Evolutionary conservation across 2,797 vertebrate species (phyloP), one percentile per base, ranked within the genome.

Genomic region (Labroides dimidiatus): DNA sequence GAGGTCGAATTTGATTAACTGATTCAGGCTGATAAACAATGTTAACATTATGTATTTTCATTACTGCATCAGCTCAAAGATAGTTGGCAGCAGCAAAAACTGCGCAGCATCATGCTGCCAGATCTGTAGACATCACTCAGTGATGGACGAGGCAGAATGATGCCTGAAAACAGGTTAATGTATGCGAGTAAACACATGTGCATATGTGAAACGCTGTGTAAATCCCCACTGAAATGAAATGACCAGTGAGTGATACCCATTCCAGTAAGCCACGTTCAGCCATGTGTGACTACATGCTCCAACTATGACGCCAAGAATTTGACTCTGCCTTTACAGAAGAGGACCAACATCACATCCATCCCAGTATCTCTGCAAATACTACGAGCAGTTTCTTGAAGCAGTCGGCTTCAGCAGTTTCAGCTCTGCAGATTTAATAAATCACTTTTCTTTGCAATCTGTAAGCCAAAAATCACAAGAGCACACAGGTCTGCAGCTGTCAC

Each of bases 211-310:
- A 50, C 58, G 42, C 15, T 11, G 36, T 8, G 19, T 51, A 58
- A 55, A 64, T 72, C 70, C 36, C 65, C 19, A 47, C 16, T 65
- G 52, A 27, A 75, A 53, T 65, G 52, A 27, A 75, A 53, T 27
- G 53, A 44, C 44, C 49, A n/a, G 37, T 51, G 27, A 69, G 44
- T 23, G 54, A 56, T 69, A 65, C 43, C 17, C 60, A 47, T 45
- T 64, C 56, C 30, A 55, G 56, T 21, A 12, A 69, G 53, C 20
- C 27, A 15, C 33, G 61, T 53, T 71, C 41, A 69, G 20, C 20
- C 78, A 76, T 72, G 73, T 63, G 56, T 64, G 49, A 48, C 27
- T 27, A 2, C 27, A 74, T 27, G 59, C 44, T 48, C 10, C 36
- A 37, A 42, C 47, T 63, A 44, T 19, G 52, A 39, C 68, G 72